Base-by-base conservation (phyloP, 2,888 invertebrate species). In the Selenia dentaria region DNA sequence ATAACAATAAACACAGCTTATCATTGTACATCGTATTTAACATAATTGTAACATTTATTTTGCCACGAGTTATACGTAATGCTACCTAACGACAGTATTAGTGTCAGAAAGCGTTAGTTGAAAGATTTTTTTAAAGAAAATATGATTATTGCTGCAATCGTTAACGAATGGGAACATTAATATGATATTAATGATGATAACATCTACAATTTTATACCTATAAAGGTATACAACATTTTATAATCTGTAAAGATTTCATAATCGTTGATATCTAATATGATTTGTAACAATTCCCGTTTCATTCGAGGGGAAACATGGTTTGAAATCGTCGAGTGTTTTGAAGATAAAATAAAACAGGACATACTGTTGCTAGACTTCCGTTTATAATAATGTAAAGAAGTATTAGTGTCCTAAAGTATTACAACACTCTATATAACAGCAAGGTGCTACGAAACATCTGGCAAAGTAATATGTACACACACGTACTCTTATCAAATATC, bases 31-130 rank as follows among this genome's bases (percentile, higher is more conserved):
- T 40, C 36, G 28, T 25, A 24, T 33, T 44, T 33, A 40, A 18
- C 35, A 44, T 43, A 44, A 40, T 40, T 33, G 39, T 22, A 40
- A 43, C 24, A 35, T 50, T 34, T 40, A 26, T 41, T 36, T 32
- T 20, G n/a, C 27, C 25, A 22, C 27, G 6, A 32, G 27, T 24
- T 42, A 33, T 51, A 45, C 33, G 40, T 54, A 51, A 50, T 43
- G 56, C 57, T 57, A 32, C 26, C 14, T 47, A 62, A 62, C 54
- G 55, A 52, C 62, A 54, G 48, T 55, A 59, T 64, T 61, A 61
- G 49, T 41, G 55, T 66, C 64, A 59, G 16, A 25, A 20, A 22
- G 28, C 13, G 32, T 42, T 34, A 42, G 35, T 24, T 36, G 31
- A 6, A 33, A 27, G 25, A 36, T 9, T 22, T 16, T 40, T 16